These are phyloP conservation scores for Oceanodroma tethys DNA, from an alignment of 2,113 vertebrate genomes.

Conservation along the genomic window DNA sequence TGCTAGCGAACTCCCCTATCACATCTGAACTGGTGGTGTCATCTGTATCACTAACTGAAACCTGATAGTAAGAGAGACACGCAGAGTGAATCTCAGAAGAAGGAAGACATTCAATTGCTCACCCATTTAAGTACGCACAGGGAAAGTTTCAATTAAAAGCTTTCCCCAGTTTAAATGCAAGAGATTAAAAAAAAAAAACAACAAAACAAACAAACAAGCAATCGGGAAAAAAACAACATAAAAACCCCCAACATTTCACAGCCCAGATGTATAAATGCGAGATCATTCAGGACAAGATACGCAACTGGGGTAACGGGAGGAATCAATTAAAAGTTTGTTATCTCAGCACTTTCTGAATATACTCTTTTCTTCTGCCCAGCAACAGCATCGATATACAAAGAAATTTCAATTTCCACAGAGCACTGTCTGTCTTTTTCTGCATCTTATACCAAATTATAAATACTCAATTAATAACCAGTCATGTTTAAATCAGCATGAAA, in stretches of 20 bases:
- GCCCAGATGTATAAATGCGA: neutral
- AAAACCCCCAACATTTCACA: neutral
- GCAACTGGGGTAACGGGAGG: neutral
- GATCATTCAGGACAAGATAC: neutral
- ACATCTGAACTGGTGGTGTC: conserved; percentile 38
- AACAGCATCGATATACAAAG: neutral
- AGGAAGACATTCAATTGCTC: neutral
- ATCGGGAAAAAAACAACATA: neutral
- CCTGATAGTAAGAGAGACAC: conserved; percentile 41
- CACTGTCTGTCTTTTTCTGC: neutral
- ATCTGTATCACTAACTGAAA: conserved; percentile 57
- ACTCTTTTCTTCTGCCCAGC: neutral
- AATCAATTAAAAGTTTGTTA: neutral
- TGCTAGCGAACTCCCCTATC: conserved; percentile 37
- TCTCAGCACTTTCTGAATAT: neutral
- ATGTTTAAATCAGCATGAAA: neutral
- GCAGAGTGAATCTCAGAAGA: neutral
- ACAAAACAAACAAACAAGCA: neutral
- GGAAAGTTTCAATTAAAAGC: neutral
- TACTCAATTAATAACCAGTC: neutral
- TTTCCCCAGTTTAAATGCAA: neutral
- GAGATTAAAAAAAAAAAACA: neutral
- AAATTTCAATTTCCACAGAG: neutral
- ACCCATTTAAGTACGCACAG: neutral
- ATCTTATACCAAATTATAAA: neutral